Evolutionary conservation across 2,888 invertebrate species (phyloP).

Genomic region (Craniophora ligustri): DNA sequence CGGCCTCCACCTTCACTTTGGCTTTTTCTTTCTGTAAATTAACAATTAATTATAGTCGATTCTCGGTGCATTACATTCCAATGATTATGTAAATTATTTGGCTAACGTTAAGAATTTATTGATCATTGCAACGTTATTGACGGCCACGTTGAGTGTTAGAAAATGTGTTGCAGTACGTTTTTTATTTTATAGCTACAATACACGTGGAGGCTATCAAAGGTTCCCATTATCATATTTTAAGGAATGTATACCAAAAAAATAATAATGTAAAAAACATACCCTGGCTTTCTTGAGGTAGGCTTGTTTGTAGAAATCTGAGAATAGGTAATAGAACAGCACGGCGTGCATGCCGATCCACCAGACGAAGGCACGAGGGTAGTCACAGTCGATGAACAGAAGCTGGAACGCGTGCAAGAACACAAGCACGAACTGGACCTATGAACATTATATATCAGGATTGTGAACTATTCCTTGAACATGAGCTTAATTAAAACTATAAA

Average conservation of each 20-base stretch:
- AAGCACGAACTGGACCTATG: slow-evolving; percentile 94
- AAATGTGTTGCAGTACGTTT: slow-evolving; percentile 4
- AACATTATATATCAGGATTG: neutral
- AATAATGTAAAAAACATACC: slow-evolving; percentile 47
- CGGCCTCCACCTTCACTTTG: slow-evolving; percentile 68
- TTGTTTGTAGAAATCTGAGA: slow-evolving; percentile 96
- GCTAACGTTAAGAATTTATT: slow-evolving; percentile 21
- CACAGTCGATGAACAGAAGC: slow-evolving; percentile 95
- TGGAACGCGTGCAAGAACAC: slow-evolving; percentile 97
- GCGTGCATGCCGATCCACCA: slow-evolving; percentile 98
- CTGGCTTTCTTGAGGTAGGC: slow-evolving; percentile 89
- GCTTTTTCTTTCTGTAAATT: slow-evolving; percentile 61
- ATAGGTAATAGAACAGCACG: slow-evolving; percentile 97
- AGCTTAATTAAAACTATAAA: neutral
- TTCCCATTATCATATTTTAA: neutral
- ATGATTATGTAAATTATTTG: slow-evolving; percentile 31
- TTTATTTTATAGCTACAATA: neutral
- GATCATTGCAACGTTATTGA: slow-evolving; percentile 24
- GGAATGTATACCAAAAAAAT: neutral
- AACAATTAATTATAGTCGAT: slow-evolving; percentile 30
- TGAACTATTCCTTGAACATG: neutral
- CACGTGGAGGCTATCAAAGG: neutral
- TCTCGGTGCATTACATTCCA: slow-evolving; percentile 7
- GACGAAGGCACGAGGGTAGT: slow-evolving; percentile 95
- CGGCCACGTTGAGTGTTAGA: slow-evolving; percentile 9